Evolutionary conservation across 2,797 vertebrate species (phyloP).

Genomic region (Luscinia luscinia): DNA sequence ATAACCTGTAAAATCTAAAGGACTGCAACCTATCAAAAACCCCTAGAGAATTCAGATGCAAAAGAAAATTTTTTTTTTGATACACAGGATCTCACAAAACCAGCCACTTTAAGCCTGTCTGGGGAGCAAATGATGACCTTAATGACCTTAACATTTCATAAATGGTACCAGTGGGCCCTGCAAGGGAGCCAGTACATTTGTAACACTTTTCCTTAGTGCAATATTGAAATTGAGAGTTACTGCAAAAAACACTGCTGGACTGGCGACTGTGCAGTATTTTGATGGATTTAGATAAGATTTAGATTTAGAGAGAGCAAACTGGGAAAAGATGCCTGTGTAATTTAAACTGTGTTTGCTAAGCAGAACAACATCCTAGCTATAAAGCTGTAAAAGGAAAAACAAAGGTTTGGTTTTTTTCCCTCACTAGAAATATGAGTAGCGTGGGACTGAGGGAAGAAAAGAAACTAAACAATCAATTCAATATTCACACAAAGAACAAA

Average conservation of each 20-base stretch:
- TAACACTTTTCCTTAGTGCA: neutral
- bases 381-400: neutral
- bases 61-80: neutral
- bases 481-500: neutral
- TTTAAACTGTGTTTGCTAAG: neutral
- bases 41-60: neutral
- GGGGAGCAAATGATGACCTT: neutral
- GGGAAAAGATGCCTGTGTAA: neutral
- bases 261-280: neutral
- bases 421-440: neutral
- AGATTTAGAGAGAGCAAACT: neutral
- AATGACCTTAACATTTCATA: neutral
- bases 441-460: neutral
- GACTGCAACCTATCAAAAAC: neutral
- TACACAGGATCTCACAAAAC: neutral
- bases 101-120: neutral
- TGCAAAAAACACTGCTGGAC: neutral
- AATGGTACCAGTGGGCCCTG: neutral
- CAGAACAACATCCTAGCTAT: neutral
- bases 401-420: neutral
- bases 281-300: neutral
- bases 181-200: neutral
- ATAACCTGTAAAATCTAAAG: neutral
- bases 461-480: neutral
- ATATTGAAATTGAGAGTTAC: neutral